Conservation (phyloP, 2,888 invertebrate species). For the Carpatolechia fugitivella region DNA sequence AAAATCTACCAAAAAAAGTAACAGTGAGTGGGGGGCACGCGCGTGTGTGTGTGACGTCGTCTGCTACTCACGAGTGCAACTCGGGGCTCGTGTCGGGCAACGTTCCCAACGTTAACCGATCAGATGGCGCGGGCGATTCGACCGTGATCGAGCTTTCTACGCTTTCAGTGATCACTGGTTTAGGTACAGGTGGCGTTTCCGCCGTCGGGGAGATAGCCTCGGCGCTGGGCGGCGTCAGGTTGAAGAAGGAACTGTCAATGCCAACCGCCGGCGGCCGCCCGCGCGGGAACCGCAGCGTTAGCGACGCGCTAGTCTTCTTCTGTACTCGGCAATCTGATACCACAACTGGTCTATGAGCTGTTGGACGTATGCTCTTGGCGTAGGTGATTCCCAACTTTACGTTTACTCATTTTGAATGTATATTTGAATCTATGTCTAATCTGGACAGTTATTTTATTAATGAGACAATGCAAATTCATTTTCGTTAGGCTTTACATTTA, state of each 20-base stretch:
- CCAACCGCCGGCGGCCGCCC: constrained; percentile 66
- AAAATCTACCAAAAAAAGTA: constrained; percentile 7
- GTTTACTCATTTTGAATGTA: not conserved
- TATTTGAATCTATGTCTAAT: not conserved
- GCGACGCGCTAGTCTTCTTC: constrained; percentile 68
- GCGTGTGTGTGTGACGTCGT: constrained; percentile 3
- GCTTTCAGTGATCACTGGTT: constrained; percentile 30
- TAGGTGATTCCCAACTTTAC: not conserved
- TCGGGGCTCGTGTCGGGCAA: constrained; percentile 66
- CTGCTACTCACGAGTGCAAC: constrained; percentile 75
- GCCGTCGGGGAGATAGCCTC: constrained; percentile 59
- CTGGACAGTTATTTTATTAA: not conserved
- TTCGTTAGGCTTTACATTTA: no score
- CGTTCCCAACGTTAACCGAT: constrained; percentile 36
- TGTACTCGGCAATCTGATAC: constrained; percentile 74
- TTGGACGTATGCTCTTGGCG: not conserved
- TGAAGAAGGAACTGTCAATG: constrained; percentile 61
- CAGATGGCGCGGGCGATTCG: not conserved
- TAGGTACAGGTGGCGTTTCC: constrained; percentile 7
- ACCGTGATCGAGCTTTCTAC: constrained; percentile 37
- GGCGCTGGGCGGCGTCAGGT: constrained; percentile 71
- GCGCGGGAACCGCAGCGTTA: constrained; percentile 64
- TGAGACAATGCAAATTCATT: no score
- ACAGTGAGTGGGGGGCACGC: constrained; percentile 12
- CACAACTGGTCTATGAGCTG: constrained; percentile 23